A percentile compares a stretch with the other conserved stretches of the same genome.
Conservation (phyloP, 2,797 vertebrate species). For the Parauchenoglanis punctatus region DNA sequence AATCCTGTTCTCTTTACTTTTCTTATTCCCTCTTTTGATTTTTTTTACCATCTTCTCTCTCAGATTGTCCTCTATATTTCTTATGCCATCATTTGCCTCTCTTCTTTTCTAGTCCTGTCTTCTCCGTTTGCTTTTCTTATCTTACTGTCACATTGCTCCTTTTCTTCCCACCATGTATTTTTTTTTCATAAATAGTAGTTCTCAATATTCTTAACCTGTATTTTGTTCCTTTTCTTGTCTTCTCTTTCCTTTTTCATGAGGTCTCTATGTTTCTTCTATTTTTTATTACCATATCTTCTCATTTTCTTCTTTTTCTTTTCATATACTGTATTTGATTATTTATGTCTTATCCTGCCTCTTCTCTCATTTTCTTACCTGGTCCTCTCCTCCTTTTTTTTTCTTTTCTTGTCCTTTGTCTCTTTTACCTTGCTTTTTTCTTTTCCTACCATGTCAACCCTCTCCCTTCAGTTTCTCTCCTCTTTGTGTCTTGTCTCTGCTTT, state of each 20-base stretch:
- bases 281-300: neutral
- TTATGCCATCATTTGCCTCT: neutral
- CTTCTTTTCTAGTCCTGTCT: neutral
- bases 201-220: neutral
- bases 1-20: neutral
- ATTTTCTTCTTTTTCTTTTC: neutral
- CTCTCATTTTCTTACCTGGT: neutral
- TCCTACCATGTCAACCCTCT: neutral
- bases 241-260: neutral
- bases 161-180: neutral
- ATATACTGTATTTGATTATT: neutral
- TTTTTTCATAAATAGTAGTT: neutral
- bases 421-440: slow-evolving; percentile 12
- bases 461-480: neutral
- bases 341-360: neutral
- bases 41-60: slow-evolving; percentile 9
- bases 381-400: neutral
- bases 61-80: neutral
- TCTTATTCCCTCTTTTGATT: neutral
- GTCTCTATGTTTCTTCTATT: neutral
- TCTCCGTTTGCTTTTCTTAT: neutral
- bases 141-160: neutral
- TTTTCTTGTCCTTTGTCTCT: neutral
- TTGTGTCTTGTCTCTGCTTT: slow-evolving; percentile 31
- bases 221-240: neutral